Conservation (phyloP, 1,140 invertebrate species). For the Hyphantria cunea region DNA sequence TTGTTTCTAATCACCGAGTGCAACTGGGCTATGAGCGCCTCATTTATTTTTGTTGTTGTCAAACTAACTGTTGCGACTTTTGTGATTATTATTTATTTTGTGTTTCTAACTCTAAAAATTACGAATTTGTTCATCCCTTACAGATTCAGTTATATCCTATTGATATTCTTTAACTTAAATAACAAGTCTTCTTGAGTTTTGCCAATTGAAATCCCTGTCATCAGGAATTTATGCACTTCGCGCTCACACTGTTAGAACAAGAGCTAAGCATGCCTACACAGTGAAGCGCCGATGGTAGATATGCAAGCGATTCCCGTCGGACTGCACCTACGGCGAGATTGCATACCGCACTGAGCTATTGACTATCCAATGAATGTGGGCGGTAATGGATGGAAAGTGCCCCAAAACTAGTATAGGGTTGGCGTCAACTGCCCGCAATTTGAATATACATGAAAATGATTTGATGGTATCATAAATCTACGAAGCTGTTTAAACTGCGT, state of each 20-base stretch:
- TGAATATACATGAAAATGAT: constrained; percentile 32
- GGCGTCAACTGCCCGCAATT: constrained; percentile 31
- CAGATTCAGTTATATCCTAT: too few species aligned
- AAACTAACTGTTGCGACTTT: too few species aligned
- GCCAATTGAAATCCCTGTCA: constrained; percentile 11
- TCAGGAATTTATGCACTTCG: constrained; percentile 23
- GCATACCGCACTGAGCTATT: constrained; percentile 61
- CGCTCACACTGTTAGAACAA: constrained; percentile 23
- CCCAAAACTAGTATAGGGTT: constrained; percentile 45
- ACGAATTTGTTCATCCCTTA: background rate
- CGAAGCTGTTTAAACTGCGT: constrained; percentile 11
- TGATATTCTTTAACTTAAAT: constrained; percentile 1
- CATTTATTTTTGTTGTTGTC: too few species aligned
- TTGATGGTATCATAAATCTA: constrained; percentile 28
- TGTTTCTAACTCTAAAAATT: too few species aligned
- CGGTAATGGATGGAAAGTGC: constrained; percentile 62
- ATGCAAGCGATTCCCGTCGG: constrained; percentile 35
- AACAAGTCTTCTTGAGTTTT: constrained; percentile 6
- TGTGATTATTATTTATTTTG: too few species aligned
- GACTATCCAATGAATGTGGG: constrained; percentile 58
- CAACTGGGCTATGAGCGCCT: too few species aligned
- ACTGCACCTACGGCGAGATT: constrained; percentile 58
- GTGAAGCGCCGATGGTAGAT: constrained; percentile 37
- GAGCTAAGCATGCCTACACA: constrained; percentile 33
- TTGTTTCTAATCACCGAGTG: too few species aligned